These are phyloP conservation scores for Chunga burmeisteri DNA, from an alignment of 2,113 vertebrate species.

Conservation along the genomic window DNA sequence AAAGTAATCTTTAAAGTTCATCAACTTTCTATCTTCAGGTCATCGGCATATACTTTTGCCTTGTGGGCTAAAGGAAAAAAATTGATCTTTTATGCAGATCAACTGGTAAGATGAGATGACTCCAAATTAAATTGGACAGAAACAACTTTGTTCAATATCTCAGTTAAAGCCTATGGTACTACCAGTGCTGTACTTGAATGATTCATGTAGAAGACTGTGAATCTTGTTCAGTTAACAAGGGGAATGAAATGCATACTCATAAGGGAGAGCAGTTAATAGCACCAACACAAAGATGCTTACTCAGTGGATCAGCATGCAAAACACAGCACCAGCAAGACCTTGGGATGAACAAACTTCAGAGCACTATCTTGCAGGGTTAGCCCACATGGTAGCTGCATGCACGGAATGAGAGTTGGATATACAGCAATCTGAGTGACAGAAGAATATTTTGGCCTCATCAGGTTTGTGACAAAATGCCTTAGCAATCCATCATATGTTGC, in stretches of 20 bases:
- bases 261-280: not conserved
- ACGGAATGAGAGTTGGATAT: not conserved
- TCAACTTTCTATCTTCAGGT: not conserved
- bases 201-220: not conserved
- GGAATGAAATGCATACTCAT: not conserved
- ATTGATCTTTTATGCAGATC: not conserved
- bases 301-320: not conserved
- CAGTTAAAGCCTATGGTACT: not conserved
- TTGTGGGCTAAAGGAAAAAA: not conserved
- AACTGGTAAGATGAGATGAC: not conserved
- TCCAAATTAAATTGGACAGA: not conserved
- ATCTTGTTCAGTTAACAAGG: not conserved
- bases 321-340: not conserved
- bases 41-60: not conserved
- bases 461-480: not conserved
- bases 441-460: not conserved
- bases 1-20: not conserved
- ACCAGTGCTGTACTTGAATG: not conserved
- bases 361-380: not conserved
- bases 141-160: not conserved
- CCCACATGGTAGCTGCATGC: not conserved
- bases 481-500: rapidly evolving
- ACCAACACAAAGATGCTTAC: not conserved
- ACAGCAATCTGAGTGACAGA: not conserved
- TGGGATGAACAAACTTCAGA: not conserved